A percentile compares a stretch with the other conserved stretches of the same genome.
phyloP scores from a whole-genome alignment of 2,888 invertebrate species.

The Eristalis pertinax region DNA sequence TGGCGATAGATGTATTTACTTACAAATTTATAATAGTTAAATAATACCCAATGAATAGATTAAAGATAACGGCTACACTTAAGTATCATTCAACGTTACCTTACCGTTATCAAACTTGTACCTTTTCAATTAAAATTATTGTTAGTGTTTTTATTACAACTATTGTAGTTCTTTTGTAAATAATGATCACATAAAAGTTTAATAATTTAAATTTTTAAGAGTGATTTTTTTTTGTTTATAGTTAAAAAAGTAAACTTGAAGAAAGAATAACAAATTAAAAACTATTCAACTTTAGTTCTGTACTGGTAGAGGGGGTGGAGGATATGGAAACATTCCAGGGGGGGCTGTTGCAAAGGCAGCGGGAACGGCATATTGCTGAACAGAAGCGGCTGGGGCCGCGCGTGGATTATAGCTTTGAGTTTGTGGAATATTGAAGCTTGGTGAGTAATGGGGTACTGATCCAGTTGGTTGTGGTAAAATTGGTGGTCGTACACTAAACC shows the following conservation, averaged over 20 bases:
- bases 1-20: constrained; percentile 20
- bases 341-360: constrained; percentile 74
- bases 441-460: constrained; percentile 59
- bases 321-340: constrained; percentile 79
- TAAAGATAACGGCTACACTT: constrained; percentile 10
- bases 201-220: constrained; percentile 41
- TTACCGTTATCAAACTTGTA: constrained; percentile 46
- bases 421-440: constrained; percentile 63
- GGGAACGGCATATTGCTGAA: constrained; percentile 79
- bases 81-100: constrained; percentile 29
- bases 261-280: constrained; percentile 32
- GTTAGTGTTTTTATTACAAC: constrained; percentile 21
- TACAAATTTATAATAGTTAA: constrained; percentile 26
- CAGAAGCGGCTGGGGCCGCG: constrained; percentile 68
- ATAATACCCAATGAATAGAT: constrained; percentile 40
- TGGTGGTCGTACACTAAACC: constrained; percentile 70
- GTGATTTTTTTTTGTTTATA: constrained; percentile 38
- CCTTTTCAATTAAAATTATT: constrained; percentile 41
- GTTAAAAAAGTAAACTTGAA: constrained; percentile 32
- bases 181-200: constrained; percentile 63
- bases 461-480: constrained; percentile 67
- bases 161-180: constrained; percentile 4
- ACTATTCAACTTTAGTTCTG: constrained; percentile 77
- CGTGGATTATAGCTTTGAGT: constrained; percentile 46
- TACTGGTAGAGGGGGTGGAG: constrained; percentile 81